Evolutionary conservation across 1,140 invertebrate genomes (phyloP), one percentile per base, ranked within the genome.

Genomic region (Bemisia tabaci): DNA sequence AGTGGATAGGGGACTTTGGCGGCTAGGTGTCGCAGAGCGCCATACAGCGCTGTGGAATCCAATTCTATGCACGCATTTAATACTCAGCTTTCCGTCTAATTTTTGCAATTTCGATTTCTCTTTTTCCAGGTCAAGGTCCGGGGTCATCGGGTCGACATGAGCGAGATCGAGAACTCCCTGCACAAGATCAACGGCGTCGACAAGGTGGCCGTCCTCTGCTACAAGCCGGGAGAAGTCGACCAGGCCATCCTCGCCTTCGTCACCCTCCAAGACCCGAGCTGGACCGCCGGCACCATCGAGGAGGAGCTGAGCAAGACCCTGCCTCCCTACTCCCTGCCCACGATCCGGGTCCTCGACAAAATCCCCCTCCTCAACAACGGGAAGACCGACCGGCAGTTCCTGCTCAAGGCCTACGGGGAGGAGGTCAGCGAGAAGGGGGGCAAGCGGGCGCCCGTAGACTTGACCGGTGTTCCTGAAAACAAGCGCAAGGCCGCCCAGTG

Each of bases 281-380:
- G 83, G 0, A 82, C 80, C 2, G 82, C 81, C 1, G 73, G 82
- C n/a, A 80, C 87, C 67, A 82, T 91, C 26, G 87, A 90, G 73
- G 73, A 75, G 0, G 75, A 79, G 21, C 75, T 92, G 23, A 82
- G 83, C 73, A 81, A 81, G 64, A 81, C 78, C 59, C 74, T 91
- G 1, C 83, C 87, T 0, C 76, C 82, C 5, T 92, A 92, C 73
- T 91, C 91, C 87, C 79, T 90, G 11, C 90, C 90, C 0, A 74
- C 85, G 79, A 82, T 92, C 0, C 80, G 91, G 9, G 75, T 89
- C 0, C 75, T 92, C 2, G 85, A 90, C 11, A 81, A 75, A 5
- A 83, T 94, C 67, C 91, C 91, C 0, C 76, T 91, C 2, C 76
- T 93, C 12, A 87, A 89, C 0, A 94, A 93, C 76, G 91, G 91